Evolutionary conservation across 2,797 vertebrate species (phyloP).

Genomic region (Cirrhinus molitorella): DNA sequence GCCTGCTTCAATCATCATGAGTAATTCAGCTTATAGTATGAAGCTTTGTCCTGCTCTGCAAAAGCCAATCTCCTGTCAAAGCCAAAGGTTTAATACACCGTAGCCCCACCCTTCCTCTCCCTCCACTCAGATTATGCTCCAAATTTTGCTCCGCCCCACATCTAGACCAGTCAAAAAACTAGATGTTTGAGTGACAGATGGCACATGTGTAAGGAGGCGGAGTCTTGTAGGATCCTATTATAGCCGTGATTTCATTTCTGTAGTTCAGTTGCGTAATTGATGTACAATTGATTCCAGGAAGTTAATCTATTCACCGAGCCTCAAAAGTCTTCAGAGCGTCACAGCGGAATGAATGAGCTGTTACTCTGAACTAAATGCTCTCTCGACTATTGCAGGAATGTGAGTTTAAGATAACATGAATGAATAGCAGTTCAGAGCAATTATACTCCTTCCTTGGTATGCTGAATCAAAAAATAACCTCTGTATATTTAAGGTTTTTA

Average conservation of each 20-base stretch:
- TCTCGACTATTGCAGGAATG: conserved; percentile 9
- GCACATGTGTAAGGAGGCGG: neutral
- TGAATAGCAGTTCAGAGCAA: neutral
- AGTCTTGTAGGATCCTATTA: conserved; percentile 13
- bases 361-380: neutral
- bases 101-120: neutral
- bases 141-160: conserved; percentile 5
- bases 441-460: conserved; percentile 36
- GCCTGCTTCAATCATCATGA: conserved; percentile 48
- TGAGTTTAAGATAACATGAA: conserved; percentile 39
- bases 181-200: conserved; percentile 29
- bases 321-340: conserved; percentile 7
- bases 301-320: conserved; percentile 15
- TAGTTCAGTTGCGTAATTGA: conserved; percentile 36
- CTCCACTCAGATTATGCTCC: neutral
- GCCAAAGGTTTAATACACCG: conserved; percentile 25
- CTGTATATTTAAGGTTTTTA: neutral
- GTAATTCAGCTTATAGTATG: conserved; percentile 52
- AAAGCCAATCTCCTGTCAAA: conserved; percentile 40
- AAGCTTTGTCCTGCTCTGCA: conserved; percentile 50
- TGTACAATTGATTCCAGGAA: conserved; percentile 41
- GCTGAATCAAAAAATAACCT: conserved; percentile 6
- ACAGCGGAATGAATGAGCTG: neutral
- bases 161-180: neutral
- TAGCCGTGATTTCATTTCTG: conserved; percentile 14